A percentile compares a stretch with the other conserved stretches of the same genome.
Conservation (phyloP, 1,140 invertebrate genomes). For the Lucilia sericata region DNA sequence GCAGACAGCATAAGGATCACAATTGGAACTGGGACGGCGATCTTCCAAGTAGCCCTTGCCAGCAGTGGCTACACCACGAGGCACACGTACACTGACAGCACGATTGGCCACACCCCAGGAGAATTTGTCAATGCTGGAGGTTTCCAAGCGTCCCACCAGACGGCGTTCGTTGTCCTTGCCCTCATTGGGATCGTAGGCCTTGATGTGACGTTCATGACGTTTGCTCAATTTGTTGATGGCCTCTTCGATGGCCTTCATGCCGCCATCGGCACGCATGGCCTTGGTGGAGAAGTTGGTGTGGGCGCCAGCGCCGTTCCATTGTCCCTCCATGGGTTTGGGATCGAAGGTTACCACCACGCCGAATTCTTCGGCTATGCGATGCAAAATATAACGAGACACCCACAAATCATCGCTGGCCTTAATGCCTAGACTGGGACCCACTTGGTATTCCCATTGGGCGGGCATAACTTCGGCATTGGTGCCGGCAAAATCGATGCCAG, state of each 20-base stretch:
- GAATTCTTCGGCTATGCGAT: slow-evolving; percentile 90
- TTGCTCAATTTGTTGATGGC: slow-evolving; percentile 84
- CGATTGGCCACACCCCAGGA: slow-evolving; percentile 79
- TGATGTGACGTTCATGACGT: slow-evolving; percentile 87
- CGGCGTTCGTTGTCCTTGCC: slow-evolving; percentile 87
- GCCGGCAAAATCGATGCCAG: slow-evolving; percentile 89
- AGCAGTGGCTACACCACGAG: slow-evolving; percentile 81
- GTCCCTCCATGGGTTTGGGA: slow-evolving; percentile 86
- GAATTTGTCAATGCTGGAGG: slow-evolving; percentile 87
- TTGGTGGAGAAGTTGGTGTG: slow-evolving; percentile 85
- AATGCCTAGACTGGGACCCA: slow-evolving; percentile 85
- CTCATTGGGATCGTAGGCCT: slow-evolving; percentile 88
- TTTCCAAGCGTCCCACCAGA: slow-evolving; percentile 84
- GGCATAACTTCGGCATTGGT: slow-evolving; percentile 96
- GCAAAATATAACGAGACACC: slow-evolving; percentile 81
- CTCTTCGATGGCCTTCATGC: slow-evolving; percentile 79
- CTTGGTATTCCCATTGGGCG: slow-evolving; percentile 75
- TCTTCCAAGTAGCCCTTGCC: slow-evolving; percentile 89
- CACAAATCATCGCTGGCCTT: slow-evolving; percentile 88
- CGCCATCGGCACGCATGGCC: slow-evolving; percentile 83
- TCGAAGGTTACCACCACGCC: slow-evolving; percentile 85
- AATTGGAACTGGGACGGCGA: slow-evolving; percentile 87
- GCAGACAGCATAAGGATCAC: slow-evolving; percentile 84
- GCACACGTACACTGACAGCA: slow-evolving; percentile 79
- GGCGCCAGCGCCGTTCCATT: slow-evolving; percentile 94